Base-by-base conservation (phyloP, 2,888 invertebrate species). In the Cylloceria caligata region DNA sequence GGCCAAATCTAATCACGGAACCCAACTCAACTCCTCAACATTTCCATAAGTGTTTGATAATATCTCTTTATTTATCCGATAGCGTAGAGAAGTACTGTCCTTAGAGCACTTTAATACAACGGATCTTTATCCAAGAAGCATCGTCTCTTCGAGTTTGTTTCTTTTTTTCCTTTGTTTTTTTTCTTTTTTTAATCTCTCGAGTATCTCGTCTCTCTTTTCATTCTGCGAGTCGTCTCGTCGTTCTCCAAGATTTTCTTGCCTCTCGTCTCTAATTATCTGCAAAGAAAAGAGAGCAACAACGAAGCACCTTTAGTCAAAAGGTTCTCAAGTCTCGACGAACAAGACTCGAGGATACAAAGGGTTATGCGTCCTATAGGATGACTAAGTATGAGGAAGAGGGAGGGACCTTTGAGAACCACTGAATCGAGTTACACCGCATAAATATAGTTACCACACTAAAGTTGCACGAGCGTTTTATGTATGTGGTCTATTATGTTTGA, bases 401-500 rank as follows among this genome's bases (percentile, higher is more conserved):
- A 24, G 11, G n/a, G 16, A n/a, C n/a, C 52, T n/a, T 47, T 52
- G 88, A 88, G 87, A 87, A 83, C 84, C 87, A 16, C 88, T 88
- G 88, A 60, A 55, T 80, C 82, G 83, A 88, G 86, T 88, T 84
- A 83, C 83, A 83, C 81, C 81, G 86, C 85, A 72, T 84, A 84
- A 88, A 88, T 87, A 88, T 87, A 88, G 86, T 84, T 83, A 84
- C 78, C 84, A 82, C 80, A 80, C 80, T 85, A 80, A 88, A 88
- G 88, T 86, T 87, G 84, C 85, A 88, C 82, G 87, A 86, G 84
- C 85, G 81, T 86, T 85, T 81, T 81, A 78, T 83, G 67, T 81
- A 83, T 71, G 74, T 81, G 78, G 77, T 87, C 88, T 88, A 88
- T 88, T 88, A 88, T 88, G 88, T 86, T 88, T 85, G 83, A 86